These are phyloP conservation scores for Choloepus hoffmanni DNA, from an alignment of 2,113 vertebrate species.

Conservation along the genomic window DNA sequence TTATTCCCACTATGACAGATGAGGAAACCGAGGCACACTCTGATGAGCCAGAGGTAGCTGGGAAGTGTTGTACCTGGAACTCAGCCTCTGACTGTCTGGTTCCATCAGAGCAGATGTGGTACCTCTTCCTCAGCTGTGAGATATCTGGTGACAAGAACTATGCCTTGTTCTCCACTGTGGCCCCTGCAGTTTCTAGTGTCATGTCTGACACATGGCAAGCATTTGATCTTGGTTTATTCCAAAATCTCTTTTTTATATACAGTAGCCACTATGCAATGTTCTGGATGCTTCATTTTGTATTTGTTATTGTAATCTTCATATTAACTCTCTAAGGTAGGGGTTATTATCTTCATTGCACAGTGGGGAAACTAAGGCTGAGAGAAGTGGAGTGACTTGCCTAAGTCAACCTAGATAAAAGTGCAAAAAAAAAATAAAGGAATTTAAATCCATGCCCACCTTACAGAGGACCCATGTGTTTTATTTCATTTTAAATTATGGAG, in stretches of 20 bases:
- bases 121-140: background rate
- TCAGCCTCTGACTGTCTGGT: background rate
- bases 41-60: background rate
- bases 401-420: background rate
- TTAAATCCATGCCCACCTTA: background rate
- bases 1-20: background rate
- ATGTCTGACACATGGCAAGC: background rate
- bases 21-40: background rate
- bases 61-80: background rate
- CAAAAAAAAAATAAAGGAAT: background rate
- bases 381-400: background rate
- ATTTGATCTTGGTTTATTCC: background rate
- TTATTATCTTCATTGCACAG: background rate
- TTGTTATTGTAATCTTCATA: background rate
- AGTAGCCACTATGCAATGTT: background rate
- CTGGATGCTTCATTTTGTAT: background rate
- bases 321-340: background rate
- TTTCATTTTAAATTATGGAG: constrained; percentile 17
- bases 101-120: background rate
- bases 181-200: background rate
- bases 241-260: background rate
- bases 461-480: background rate
- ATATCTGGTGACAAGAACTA: background rate
- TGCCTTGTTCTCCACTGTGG: background rate
- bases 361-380: background rate